phyloP scores from a whole-genome alignment of 2,113 vertebrate species.

The Bubalus kerabau region DNA sequence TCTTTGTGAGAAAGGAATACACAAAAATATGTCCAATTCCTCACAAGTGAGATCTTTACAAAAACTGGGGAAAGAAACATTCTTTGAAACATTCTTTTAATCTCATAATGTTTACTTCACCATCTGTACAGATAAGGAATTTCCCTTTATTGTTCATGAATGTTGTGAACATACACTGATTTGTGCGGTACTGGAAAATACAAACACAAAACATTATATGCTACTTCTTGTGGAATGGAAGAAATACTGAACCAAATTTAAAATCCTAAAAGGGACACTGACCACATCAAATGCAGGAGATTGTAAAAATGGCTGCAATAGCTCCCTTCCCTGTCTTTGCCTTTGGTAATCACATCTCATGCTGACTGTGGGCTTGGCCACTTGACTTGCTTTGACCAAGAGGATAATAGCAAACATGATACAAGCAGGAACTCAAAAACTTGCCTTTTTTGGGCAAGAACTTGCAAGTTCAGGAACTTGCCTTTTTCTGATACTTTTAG shows the following conservation, averaged over 20 bases:
- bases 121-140: background rate
- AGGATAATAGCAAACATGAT: background rate
- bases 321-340: no score
- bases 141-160: background rate
- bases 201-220: background rate
- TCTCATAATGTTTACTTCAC: background rate
- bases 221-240: background rate
- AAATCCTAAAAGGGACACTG: background rate
- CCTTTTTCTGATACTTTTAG: background rate
- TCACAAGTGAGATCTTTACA: conserved; percentile 6
- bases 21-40: background rate
- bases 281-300: background rate
- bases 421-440: background rate
- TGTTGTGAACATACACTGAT: background rate
- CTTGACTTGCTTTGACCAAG: background rate
- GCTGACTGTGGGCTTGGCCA: background rate
- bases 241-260: background rate
- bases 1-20: background rate
- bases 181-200: background rate
- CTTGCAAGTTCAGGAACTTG: background rate
- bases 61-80: background rate
- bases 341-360: background rate
- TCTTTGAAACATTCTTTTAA: background rate
- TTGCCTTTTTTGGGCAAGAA: background rate
- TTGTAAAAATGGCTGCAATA: background rate